Percentiles rank a stretch among this genome's conserved stretches.
These are phyloP conservation scores for Protonibea diacanthus DNA, from an alignment of 2,797 vertebrate genomes.

Conservation along the genomic window DNA sequence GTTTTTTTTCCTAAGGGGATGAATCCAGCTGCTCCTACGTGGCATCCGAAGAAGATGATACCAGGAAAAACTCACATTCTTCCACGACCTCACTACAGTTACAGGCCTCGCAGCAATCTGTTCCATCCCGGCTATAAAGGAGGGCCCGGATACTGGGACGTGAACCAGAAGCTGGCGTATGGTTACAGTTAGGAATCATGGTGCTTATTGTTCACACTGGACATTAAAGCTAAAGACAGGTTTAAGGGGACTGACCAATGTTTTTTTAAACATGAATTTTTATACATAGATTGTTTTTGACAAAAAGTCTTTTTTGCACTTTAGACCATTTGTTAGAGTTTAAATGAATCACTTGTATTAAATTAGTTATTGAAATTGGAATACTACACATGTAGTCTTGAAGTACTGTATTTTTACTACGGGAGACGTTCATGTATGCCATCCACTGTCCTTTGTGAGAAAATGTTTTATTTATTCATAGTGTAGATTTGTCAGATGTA, in stretches of 20 bases:
- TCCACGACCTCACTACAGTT: constrained; percentile 63
- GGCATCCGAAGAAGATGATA: constrained; percentile 71
- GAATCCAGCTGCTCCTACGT: constrained; percentile 73
- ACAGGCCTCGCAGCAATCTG: constrained; percentile 61
- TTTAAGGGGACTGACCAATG: constrained; percentile 70
- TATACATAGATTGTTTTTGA: constrained; percentile 64
- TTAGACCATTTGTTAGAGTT: constrained; percentile 81
- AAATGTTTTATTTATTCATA: constrained; percentile 84
- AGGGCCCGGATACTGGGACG: constrained; percentile 70
- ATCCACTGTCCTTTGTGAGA: constrained; percentile 74
- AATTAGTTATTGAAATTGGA: constrained; percentile 73
- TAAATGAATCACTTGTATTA: constrained; percentile 71
- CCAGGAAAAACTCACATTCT: constrained; percentile 47
- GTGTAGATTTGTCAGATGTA: constrained; percentile 70
- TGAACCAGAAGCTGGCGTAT: constrained; percentile 55
- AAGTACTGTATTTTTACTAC: constrained; percentile 83
- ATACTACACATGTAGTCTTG: constrained; percentile 74
- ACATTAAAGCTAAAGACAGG: constrained; percentile 63
- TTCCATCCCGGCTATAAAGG: constrained; percentile 66
- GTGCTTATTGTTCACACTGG: constrained; percentile 59
- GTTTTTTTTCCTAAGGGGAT: constrained; percentile 54
- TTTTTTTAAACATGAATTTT: constrained; percentile 67
- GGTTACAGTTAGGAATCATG: constrained; percentile 65
- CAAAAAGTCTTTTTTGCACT: constrained; percentile 80
- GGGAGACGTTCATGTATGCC: constrained; percentile 65